A percentile compares a stretch with the other conserved stretches of the same genome.
Evolutionary conservation across 2,797 vertebrate genomes (phyloP).

Genomic region (Cirrhinus molitorella): DNA sequence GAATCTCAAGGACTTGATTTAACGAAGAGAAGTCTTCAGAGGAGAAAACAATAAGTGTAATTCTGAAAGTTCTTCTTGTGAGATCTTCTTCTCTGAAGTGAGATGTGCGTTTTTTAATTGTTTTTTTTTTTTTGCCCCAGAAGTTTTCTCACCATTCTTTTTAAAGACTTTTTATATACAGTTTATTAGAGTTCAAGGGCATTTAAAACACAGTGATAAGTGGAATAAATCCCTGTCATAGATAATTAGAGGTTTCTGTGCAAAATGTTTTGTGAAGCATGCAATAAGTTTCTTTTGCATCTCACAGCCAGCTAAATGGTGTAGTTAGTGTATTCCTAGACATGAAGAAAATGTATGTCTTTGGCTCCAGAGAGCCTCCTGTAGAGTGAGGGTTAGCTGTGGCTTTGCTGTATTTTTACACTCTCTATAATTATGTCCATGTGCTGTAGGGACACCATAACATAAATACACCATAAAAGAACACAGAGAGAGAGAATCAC

Average conservation of each 20-base stretch:
- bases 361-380: background rate
- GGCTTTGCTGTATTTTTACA: slow-evolving; percentile 37
- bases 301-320: background rate
- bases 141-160: background rate
- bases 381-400: slow-evolving; percentile 19
- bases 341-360: background rate
- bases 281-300: background rate
- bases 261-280: background rate
- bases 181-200: background rate
- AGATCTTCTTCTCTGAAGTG: background rate
- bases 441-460: background rate
- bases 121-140: no score
- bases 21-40: background rate
- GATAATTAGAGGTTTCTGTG: background rate
- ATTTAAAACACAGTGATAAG: background rate
- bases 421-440: slow-evolving; percentile 30
- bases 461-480: slow-evolving; percentile 6
- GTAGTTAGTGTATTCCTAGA: background rate
- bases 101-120: background rate
- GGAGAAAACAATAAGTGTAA: background rate
- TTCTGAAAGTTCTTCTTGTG: background rate
- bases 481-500: background rate
- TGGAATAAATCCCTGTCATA: background rate
- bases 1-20: background rate
- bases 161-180: background rate